These are phyloP conservation scores for Caranx melampygus DNA, from an alignment of 2,113 vertebrate genomes.

Conservation along the genomic window DNA sequence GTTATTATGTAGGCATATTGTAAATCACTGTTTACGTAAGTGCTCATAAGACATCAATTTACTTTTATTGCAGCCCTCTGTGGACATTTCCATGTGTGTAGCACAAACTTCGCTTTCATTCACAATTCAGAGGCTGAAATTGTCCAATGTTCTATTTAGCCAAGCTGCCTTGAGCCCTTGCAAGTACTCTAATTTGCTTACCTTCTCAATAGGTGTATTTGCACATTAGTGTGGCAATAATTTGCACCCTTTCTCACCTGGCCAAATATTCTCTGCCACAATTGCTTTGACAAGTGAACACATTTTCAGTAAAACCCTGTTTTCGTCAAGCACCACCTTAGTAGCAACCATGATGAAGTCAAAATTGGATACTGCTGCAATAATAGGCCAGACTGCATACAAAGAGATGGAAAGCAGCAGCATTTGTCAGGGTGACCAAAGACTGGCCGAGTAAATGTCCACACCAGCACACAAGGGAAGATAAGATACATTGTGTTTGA, in stretches of 20 bases:
- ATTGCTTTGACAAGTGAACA: slow-evolving; percentile 52
- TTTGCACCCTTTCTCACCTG: slow-evolving; percentile 33
- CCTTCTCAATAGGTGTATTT: slow-evolving; percentile 66
- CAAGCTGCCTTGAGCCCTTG: slow-evolving; percentile 46
- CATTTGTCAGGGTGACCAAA: slow-evolving; percentile 52
- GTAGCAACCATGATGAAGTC: slow-evolving; percentile 44
- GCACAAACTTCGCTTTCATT: slow-evolving; percentile 31
- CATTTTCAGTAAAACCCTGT: slow-evolving; percentile 50
- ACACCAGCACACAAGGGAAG: slow-evolving; percentile 38
- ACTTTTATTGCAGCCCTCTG: slow-evolving; percentile 3
- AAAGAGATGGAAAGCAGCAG: slow-evolving; percentile 39
- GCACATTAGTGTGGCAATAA: slow-evolving; percentile 59
- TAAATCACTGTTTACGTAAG: slow-evolving; percentile 35
- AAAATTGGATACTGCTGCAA: slow-evolving; percentile 49
- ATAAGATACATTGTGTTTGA: slow-evolving; percentile 59
- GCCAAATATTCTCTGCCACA: slow-evolving; percentile 33
- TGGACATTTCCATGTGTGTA: slow-evolving; percentile 13
- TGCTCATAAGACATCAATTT: slow-evolving; percentile 33
- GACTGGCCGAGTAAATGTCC: slow-evolving; percentile 50
- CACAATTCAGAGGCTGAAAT: slow-evolving; percentile 44
- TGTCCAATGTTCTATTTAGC: slow-evolving; percentile 46
- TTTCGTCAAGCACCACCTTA: slow-evolving; percentile 49
- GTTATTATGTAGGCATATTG: background rate
- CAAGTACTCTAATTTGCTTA: slow-evolving; percentile 64
- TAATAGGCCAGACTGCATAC: slow-evolving; percentile 47